phyloP scores from a whole-genome alignment of 2,888 invertebrate genomes.

The Lepidocyrtinus sp. region DNA sequence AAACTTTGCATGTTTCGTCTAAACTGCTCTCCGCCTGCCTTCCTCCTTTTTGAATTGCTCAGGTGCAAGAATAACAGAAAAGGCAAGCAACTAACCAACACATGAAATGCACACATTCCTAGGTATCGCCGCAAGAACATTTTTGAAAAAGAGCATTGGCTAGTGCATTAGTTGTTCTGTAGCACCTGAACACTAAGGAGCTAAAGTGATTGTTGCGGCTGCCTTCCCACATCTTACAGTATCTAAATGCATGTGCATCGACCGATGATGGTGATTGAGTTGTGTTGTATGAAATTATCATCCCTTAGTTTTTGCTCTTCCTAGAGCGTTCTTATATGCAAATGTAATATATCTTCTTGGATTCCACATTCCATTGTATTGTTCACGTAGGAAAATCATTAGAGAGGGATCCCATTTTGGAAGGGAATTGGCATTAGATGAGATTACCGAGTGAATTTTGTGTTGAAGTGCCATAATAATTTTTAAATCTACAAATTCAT shows the following conservation, averaged over 20 bases:
- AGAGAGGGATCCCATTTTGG: neutral
- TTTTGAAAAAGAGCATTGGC: constrained; percentile 36
- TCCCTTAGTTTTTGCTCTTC: neutral
- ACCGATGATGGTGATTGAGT: too few species aligned
- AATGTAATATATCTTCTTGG: neutral
- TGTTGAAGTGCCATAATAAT: neutral
- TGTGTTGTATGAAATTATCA: too few species aligned
- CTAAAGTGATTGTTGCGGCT: constrained; percentile 38
- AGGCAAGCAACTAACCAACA: too few species aligned
- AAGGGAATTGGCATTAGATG: too few species aligned
- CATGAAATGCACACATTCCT: too few species aligned
- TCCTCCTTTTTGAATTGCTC: neutral
- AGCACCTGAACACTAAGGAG: constrained; percentile 58
- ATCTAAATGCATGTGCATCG: constrained; percentile 3
- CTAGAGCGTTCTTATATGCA: neutral
- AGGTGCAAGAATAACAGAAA: neutral
- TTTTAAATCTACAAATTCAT: neutral
- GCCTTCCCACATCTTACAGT: neutral
- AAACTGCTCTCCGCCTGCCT: neutral
- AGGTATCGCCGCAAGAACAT: neutral
- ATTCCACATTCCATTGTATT: constrained; percentile 7
- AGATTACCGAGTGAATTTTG: neutral
- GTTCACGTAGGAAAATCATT: neutral
- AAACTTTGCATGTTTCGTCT: neutral
- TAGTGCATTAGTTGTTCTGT: constrained; percentile 36